Evolutionary conservation across 2,113 vertebrate genomes (phyloP).

Genomic region (Calonectris borealis): DNA sequence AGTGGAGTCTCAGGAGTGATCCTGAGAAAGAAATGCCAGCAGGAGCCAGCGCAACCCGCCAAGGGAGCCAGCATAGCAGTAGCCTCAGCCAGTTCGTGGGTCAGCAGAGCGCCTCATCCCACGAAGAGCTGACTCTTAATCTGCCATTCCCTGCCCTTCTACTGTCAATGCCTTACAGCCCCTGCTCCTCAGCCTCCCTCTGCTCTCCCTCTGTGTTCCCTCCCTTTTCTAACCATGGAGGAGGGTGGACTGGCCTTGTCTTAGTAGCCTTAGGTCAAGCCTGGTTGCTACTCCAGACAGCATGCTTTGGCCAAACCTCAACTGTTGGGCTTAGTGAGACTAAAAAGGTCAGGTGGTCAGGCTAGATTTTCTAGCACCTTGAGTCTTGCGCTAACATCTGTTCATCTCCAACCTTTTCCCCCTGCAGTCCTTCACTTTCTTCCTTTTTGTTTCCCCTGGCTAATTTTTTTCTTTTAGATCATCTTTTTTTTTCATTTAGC

Average conservation of each 20-base stretch:
- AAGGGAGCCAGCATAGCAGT: rapidly evolving
- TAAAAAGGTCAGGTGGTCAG: neutral
- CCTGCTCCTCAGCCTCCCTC: neutral
- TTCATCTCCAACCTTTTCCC: neutral
- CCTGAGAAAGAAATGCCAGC: neutral
- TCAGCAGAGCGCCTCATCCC: neutral
- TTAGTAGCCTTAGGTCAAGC: neutral
- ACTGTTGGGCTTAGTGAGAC: rapidly evolving
- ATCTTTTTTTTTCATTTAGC: neutral
- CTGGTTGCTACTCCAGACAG: neutral
- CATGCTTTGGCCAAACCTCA: neutral
- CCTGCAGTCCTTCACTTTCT: neutral
- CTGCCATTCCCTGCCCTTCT: rapidly evolving
- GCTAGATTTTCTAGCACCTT: neutral
- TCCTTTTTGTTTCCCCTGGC: neutral
- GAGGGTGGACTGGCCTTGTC: neutral
- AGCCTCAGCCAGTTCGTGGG: neutral
- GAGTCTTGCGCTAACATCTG: neutral
- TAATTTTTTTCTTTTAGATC: neutral
- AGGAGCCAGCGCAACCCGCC: neutral
- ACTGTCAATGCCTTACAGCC: neutral
- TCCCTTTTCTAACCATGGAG: neutral
- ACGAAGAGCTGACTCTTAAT: rapidly evolving
- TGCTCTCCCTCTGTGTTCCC: rapidly evolving
- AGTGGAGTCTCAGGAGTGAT: neutral